Conservation (phyloP, 2,113 vertebrate genomes). For the Thomomys bottae region DNA sequence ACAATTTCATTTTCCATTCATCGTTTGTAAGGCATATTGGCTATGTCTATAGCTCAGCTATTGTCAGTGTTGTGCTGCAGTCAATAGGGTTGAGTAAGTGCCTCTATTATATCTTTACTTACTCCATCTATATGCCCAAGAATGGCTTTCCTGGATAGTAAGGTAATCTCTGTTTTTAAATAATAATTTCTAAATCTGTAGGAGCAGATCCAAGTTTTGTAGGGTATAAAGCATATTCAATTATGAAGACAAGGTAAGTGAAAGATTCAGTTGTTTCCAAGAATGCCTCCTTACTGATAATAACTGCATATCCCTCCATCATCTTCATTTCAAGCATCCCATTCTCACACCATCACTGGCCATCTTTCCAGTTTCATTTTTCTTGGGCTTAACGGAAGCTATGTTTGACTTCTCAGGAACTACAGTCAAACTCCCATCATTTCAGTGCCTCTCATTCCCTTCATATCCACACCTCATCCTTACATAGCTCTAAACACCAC, state of each 20-base stretch:
- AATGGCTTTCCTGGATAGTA: too few relatives aligned
- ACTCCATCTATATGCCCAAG: too few relatives aligned
- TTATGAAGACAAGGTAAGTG: conserved; percentile 4
- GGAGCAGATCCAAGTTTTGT: neutral
- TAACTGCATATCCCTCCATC: neutral
- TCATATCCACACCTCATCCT: neutral
- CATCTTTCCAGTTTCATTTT: conserved; percentile 4
- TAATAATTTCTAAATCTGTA: neutral
- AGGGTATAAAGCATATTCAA: neutral
- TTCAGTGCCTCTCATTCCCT: neutral
- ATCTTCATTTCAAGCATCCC: neutral
- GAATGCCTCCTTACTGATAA: neutral
- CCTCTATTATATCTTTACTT: too few relatives aligned
- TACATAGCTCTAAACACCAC: neutral
- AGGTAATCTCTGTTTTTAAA: too few relatives aligned
- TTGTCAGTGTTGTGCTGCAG: too few relatives aligned
- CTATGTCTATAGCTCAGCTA: too few relatives aligned
- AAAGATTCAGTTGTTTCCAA: neutral
- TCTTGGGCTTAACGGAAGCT: neutral
- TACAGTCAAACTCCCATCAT: neutral
- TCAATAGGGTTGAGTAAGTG: too few relatives aligned
- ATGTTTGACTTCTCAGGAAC: neutral
- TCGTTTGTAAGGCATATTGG: too few relatives aligned
- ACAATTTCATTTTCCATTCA: too few relatives aligned
- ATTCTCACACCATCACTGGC: neutral